Conservation (phyloP, 2,797 vertebrate species). For the Rhadinocentrus ornatus region DNA sequence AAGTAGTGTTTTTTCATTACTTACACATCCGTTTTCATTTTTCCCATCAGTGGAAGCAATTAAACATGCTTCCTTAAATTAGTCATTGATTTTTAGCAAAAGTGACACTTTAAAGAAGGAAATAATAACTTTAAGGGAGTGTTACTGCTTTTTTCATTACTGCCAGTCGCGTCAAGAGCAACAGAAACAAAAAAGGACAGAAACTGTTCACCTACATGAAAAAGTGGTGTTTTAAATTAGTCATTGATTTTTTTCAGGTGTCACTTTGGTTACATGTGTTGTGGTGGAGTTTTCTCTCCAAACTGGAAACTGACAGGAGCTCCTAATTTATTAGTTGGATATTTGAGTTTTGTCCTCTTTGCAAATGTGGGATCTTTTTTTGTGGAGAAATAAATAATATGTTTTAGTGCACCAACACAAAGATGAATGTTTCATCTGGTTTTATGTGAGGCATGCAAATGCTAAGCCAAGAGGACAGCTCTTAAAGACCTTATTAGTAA, state of each 20-base stretch:
- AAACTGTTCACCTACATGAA: constrained; percentile 73
- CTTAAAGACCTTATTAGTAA: neutral
- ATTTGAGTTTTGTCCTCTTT: constrained; percentile 12
- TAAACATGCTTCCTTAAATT: constrained; percentile 82
- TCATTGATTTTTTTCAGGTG: constrained; percentile 82
- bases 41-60: constrained; percentile 79
- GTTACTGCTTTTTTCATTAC: constrained; percentile 61
- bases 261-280: constrained; percentile 78
- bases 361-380: constrained; percentile 23
- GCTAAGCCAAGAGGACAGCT: neutral
- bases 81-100: constrained; percentile 81
- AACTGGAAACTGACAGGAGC: constrained; percentile 68
- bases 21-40: constrained; percentile 82
- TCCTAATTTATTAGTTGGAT: constrained; percentile 60
- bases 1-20: constrained; percentile 77
- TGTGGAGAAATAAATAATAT: neutral
- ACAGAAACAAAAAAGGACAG: constrained; percentile 52
- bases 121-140: constrained; percentile 78
- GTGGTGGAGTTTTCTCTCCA: constrained; percentile 59
- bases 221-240: constrained; percentile 76
- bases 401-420: neutral
- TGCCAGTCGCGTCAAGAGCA: constrained; percentile 45
- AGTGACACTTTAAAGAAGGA: constrained; percentile 78
- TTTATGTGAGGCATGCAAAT: neutral
- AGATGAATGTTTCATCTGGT: constrained; percentile 13